Base-by-base conservation (phyloP, 1,140 invertebrate species). In the Drosophila elegans region DNA sequence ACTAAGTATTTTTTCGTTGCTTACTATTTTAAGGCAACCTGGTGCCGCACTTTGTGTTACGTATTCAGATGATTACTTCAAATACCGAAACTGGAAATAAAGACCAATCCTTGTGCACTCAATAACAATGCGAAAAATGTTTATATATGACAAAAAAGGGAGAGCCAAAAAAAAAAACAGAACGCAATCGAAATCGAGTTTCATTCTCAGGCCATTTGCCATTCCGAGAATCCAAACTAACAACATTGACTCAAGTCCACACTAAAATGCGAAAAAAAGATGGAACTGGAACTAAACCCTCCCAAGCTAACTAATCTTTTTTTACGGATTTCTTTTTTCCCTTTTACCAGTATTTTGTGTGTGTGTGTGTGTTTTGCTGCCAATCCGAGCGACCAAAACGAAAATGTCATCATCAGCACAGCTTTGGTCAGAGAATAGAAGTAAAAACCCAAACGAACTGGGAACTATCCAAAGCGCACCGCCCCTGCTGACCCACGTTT, bases 371-470 rank as follows among this genome's bases (percentile, higher is more conserved):
- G 54, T 60, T 62, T 45, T 56, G 39, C 63, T 86, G 84, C 56
- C 84, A 88, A 86, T 67, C 56, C 66, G 54, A 72, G 71, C 63
- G 79, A 78, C 80, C 80, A 72, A 75, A 88, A 89, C 77, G 80
- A 89, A 89, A 89, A 89, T 89, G 84, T 89, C 84, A 89, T 89
- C 84, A 89, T 89, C 84, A 89, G 83, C 84, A 89, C 79, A 78
- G 84, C 59, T 84, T 84, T 16, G 81, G 54, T 49, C 73, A 59
- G 59, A 44, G 51, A 66, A 67, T 32, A 41, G 44, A 51, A 29
- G 49, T 21, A 16, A 76, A 71, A 67, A 60, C 57, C 68, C 48
- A 48, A 61, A 54, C 52, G 55, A 54, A 29, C 32, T 36, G n/a
- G 12, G 42, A 63, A 74, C 64, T 67, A 55, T 39, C 36, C 38